Conservation (phyloP, 2,797 vertebrate species). For the Scleropages formosus region DNA sequence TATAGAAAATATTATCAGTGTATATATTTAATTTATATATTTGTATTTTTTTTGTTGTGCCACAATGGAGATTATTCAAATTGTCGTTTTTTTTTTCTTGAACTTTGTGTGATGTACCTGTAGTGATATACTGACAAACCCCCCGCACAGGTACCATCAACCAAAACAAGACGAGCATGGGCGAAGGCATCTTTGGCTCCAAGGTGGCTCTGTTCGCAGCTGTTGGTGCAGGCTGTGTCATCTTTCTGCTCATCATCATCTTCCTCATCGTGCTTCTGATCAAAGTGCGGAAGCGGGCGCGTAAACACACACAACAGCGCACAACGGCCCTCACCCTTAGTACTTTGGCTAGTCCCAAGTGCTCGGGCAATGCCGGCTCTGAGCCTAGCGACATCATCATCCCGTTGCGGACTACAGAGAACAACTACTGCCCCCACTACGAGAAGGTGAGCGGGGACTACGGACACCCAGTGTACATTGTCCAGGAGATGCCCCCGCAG, state of each 20-base stretch:
- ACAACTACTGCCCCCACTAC: constrained; percentile 97
- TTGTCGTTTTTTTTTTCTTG: too few species aligned
- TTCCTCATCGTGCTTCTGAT: constrained; percentile 89
- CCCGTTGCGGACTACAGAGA: constrained; percentile 97
- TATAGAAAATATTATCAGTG: too few species aligned
- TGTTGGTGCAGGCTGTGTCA: constrained; percentile 84
- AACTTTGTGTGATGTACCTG: too few species aligned
- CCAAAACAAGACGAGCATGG: constrained; percentile 68
- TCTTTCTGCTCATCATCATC: constrained; percentile 94
- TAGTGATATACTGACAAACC: too few species aligned
- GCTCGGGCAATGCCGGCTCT: constrained; percentile 74
- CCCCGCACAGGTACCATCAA: constrained; percentile 72
- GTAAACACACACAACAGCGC: constrained; percentile 81
- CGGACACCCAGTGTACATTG: constrained; percentile 84
- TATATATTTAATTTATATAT: background rate
- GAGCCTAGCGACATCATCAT: constrained; percentile 98
- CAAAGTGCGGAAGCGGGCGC: constrained; percentile 91
- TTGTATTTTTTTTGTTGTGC: background rate
- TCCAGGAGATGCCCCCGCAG: constrained; percentile 85
- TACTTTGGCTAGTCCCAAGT: constrained; percentile 91
- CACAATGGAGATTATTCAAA: background rate
- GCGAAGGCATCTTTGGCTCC: constrained; percentile 79
- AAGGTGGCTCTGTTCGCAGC: constrained; percentile 84
- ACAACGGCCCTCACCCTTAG: constrained; percentile 78
- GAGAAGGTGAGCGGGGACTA: constrained; percentile 88